These are phyloP conservation scores for Paracyprichromis sp. DNA, from an alignment of 2,113 vertebrate genomes.

Conservation along the genomic window DNA sequence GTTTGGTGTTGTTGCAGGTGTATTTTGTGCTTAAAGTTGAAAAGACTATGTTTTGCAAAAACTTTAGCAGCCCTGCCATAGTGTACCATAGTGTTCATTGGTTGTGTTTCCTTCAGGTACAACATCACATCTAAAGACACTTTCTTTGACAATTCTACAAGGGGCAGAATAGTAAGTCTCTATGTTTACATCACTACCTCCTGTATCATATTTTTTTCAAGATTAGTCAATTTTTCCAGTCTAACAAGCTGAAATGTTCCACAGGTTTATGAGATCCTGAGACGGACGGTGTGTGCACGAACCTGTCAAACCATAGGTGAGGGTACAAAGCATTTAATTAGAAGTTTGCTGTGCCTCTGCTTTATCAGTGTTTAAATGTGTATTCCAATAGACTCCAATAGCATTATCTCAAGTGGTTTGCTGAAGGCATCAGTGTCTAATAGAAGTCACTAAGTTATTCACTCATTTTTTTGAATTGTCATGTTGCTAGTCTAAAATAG, in stretches of 20 bases:
- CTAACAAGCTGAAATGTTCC: background rate
- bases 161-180: conserved; percentile 90
- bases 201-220: background rate
- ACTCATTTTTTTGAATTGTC: background rate
- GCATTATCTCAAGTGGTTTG: background rate
- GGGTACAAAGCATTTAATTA: background rate
- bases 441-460: background rate
- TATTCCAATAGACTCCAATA: background rate
- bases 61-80: background rate
- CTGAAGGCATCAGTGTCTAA: background rate
- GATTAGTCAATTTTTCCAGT: background rate
- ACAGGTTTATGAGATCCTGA: conserved; percentile 93
- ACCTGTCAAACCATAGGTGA: conserved; percentile 92
- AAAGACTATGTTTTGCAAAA: background rate
- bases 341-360: background rate
- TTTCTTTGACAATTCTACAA: conserved; percentile 93
- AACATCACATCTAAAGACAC: conserved; percentile 90
- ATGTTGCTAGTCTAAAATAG: background rate
- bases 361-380: background rate
- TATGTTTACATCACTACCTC: background rate
- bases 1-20: background rate
- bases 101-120: conserved; percentile 72
- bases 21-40: background rate
- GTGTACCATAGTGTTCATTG: background rate
- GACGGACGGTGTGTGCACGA: conserved; percentile 82